Conservation (phyloP, 2,888 invertebrate genomes). For the Caenorhabditis sp. region DNA sequence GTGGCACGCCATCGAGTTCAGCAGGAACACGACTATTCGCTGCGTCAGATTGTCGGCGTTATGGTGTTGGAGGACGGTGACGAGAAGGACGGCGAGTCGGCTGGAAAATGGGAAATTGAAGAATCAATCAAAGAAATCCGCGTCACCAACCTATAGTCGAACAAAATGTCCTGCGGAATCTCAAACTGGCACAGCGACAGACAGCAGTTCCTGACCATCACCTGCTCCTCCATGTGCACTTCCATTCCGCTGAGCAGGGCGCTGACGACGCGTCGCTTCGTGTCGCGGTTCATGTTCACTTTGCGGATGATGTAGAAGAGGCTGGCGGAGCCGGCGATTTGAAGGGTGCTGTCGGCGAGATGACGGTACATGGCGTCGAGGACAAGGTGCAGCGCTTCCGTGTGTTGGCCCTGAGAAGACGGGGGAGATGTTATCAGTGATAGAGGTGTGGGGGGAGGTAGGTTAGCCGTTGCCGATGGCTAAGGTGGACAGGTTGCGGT, state of each 20-base stretch:
- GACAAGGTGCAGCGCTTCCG: slow-evolving; percentile 86
- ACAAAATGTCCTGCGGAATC: slow-evolving; percentile 92
- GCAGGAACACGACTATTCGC: slow-evolving; percentile 93
- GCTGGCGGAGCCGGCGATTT: slow-evolving; percentile 86
- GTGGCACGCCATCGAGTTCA: slow-evolving; percentile 96
- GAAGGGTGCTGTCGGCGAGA: slow-evolving; percentile 91
- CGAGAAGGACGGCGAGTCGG: slow-evolving; percentile 79
- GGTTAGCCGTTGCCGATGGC: too few relatives aligned
- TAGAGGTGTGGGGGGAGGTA: too few relatives aligned
- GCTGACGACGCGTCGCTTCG: slow-evolving; percentile 78
- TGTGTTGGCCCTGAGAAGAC: slow-evolving; percentile 70
- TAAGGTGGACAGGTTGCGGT: too few relatives aligned
- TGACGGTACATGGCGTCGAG: slow-evolving; percentile 94
- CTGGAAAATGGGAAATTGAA: too few relatives aligned
- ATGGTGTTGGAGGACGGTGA: slow-evolving; percentile 81
- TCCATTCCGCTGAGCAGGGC: slow-evolving; percentile 80
- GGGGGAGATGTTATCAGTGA: too few relatives aligned
- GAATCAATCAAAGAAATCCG: too few relatives aligned
- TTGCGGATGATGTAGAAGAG: slow-evolving; percentile 77
- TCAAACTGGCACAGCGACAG: slow-evolving; percentile 95
- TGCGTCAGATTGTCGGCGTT: slow-evolving; percentile 91
- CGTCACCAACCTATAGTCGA: slow-evolving; percentile 78
- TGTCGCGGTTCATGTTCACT: slow-evolving; percentile 79
- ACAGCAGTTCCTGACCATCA: slow-evolving; percentile 96
- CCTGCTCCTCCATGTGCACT: slow-evolving; percentile 80